phyloP scores from a whole-genome alignment of 2,888 invertebrate species.

The Drosophila mayaguana region DNA sequence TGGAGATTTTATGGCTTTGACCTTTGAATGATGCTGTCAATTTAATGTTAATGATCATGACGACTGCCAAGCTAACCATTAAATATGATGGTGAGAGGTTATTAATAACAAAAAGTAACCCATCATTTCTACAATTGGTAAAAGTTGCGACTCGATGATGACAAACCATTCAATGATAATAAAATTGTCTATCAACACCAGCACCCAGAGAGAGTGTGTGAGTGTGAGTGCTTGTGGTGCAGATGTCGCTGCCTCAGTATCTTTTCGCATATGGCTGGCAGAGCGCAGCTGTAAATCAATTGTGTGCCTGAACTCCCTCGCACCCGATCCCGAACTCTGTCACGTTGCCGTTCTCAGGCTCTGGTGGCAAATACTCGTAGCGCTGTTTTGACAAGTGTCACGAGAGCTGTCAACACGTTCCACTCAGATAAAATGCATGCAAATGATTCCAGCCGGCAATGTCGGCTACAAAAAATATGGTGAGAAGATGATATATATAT shows the following conservation, averaged over 20 bases:
- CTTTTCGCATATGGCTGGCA: conserved; percentile 10
- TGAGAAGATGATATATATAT: conserved; percentile 2
- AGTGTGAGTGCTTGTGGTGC: conserved; percentile 6
- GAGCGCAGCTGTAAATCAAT: conserved; percentile 55
- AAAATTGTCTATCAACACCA: conserved; percentile 60
- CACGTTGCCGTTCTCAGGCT: conserved; percentile 16
- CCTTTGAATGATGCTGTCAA: conserved; percentile 61
- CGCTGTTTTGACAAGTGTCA: conserved; percentile 76
- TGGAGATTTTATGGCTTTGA: conserved; percentile 66
- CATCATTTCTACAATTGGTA: conserved; percentile 65
- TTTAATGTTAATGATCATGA: conserved; percentile 65
- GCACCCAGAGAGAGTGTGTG: background rate
- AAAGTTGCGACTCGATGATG: conserved; percentile 34
- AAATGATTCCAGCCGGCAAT: conserved; percentile 15
- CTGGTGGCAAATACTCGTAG: conserved; percentile 54
- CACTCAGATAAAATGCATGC: conserved; percentile 50
- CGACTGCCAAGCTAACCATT: conserved; percentile 49
- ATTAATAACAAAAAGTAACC: conserved; percentile 65
- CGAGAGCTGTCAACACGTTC: conserved; percentile 68
- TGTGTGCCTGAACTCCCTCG: conserved; percentile 17
- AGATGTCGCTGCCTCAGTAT: conserved; percentile 17
- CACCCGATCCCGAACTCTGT: background rate
- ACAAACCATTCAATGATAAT: conserved; percentile 57
- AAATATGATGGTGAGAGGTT: conserved; percentile 50
- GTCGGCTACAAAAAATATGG: background rate